Evolutionary conservation across 2,888 invertebrate species (phyloP), one percentile per base, ranked within the genome.

Genomic region (Hydroisotoma schaefferi): DNA sequence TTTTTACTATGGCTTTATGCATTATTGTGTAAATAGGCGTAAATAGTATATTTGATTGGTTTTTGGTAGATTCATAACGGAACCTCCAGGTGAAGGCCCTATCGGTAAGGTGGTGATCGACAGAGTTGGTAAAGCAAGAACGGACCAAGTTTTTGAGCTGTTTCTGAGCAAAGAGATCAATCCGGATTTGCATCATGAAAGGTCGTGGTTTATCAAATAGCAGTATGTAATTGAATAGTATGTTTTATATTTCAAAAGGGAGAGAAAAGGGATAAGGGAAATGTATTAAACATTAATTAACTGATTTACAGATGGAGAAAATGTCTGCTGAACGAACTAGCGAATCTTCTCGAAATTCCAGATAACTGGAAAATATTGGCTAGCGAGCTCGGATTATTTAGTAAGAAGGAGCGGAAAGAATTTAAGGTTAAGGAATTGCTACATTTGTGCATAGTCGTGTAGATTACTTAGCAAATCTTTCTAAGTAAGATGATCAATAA

Each of bases 311-410:
- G 71, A 4, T 75, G 75, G 75, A 70, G 72, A 6, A 59, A 68
- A 12, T 61, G 73, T 27, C 73, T 74, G 6, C 70, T 74, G 37
- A 65, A 67, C 37, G 74, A 75, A 52, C 51, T 75, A 28, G 75
- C 74, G 18, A 63, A 56, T 8, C 70, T 65, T 51, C 64, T 75
- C 1, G 71, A 71, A 46, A 71, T 75, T n/a, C 73, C 71, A 4
- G 73, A 73, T 26, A 75, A 75, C 57, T 75, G 75, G 75, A 73
- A 72, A 48, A 59, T 53, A 23, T 72, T 75, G 63, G 75, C 75
- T 5, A 64, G 67, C 28, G 69, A 73, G 40, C 69, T 75, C 43
- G 74, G 75, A 6, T 74, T 75, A 61, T 75, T 73, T 4, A 72
- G 73, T 18, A 70, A 68, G 56, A 75, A 75, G 65, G 72, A 75